These are phyloP conservation scores for Epiblema foenella DNA, from an alignment of 2,888 invertebrate species.

Conservation along the genomic window DNA sequence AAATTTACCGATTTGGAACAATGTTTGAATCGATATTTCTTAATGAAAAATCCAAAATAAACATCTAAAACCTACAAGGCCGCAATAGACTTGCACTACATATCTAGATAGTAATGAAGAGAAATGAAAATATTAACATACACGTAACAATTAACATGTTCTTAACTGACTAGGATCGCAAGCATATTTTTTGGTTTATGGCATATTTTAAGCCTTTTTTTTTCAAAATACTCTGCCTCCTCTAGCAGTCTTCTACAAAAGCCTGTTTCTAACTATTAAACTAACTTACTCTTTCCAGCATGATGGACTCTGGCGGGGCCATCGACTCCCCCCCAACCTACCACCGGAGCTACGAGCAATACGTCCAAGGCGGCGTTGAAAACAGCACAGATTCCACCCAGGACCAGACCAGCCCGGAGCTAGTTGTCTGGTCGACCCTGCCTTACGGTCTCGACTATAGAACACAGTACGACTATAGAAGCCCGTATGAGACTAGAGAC, in stretches of 20 bases:
- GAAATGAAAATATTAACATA: too few relatives aligned
- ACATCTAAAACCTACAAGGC: too few relatives aligned
- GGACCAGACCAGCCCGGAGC: slow-evolving; percentile 77
- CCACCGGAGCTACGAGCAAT: slow-evolving; percentile 81
- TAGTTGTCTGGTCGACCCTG: slow-evolving; percentile 78
- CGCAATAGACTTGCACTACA: too few relatives aligned
- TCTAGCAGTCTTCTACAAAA: background rate
- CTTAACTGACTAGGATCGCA: too few relatives aligned
- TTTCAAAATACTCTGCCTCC: background rate
- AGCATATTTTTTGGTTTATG: too few relatives aligned
- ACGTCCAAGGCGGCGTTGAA: slow-evolving; percentile 81
- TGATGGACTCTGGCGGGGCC: slow-evolving; percentile 81
- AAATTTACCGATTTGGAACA: too few relatives aligned
- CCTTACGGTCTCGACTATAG: slow-evolving; percentile 80
- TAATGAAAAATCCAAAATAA: too few relatives aligned
- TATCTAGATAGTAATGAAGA: too few relatives aligned
- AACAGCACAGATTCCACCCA: slow-evolving; percentile 76
- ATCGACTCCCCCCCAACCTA: slow-evolving; percentile 81
- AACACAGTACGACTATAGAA: slow-evolving; percentile 78
- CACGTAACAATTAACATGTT: too few relatives aligned
- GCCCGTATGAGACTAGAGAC: slow-evolving; percentile 80
- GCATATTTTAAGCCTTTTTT: background rate
- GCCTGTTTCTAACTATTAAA: background rate
- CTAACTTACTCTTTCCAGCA: slow-evolving; percentile 57
- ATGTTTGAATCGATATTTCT: too few relatives aligned